These are phyloP conservation scores for Cyclina sinensis DNA, from an alignment of 1,140 invertebrate genomes.

Conservation along the genomic window DNA sequence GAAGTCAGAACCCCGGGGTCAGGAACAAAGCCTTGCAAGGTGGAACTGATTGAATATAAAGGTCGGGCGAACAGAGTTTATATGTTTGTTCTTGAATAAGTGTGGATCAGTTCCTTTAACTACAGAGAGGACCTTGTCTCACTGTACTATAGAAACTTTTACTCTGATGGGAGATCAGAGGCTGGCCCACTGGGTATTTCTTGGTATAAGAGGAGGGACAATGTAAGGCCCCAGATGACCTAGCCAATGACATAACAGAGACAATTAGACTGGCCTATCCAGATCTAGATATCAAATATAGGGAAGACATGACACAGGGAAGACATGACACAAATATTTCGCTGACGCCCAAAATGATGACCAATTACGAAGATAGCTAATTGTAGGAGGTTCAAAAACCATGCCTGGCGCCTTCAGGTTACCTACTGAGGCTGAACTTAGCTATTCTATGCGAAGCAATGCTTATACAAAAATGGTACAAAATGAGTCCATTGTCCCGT, in stretches of 20 bases:
- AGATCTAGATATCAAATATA: too few relatives aligned
- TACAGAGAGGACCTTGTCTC: not conserved
- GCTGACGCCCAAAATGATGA: not conserved
- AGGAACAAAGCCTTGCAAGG: constrained; percentile 3
- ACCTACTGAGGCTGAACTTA: too few relatives aligned
- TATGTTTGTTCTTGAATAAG: too few relatives aligned
- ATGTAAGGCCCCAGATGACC: too few relatives aligned
- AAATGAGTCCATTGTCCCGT: too few relatives aligned
- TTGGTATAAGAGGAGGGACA: not conserved
- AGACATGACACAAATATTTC: too few relatives aligned
- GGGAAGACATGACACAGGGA: too few relatives aligned
- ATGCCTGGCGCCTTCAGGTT: not conserved
- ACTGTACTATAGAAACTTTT: not conserved
- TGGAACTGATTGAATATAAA: not conserved
- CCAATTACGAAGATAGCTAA: not conserved
- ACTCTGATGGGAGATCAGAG: not conserved
- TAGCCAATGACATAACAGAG: not conserved
- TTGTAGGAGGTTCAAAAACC: not conserved
- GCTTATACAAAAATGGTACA: too few relatives aligned
- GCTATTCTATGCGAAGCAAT: too few relatives aligned
- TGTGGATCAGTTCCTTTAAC: not conserved
- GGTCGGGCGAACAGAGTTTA: not conserved
- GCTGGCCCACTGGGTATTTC: not conserved
- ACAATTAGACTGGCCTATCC: too few relatives aligned
- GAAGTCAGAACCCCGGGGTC: not conserved